Evolutionary conservation across 2,888 invertebrate genomes (phyloP).

Genomic region (Heterodera filipjevi): DNA sequence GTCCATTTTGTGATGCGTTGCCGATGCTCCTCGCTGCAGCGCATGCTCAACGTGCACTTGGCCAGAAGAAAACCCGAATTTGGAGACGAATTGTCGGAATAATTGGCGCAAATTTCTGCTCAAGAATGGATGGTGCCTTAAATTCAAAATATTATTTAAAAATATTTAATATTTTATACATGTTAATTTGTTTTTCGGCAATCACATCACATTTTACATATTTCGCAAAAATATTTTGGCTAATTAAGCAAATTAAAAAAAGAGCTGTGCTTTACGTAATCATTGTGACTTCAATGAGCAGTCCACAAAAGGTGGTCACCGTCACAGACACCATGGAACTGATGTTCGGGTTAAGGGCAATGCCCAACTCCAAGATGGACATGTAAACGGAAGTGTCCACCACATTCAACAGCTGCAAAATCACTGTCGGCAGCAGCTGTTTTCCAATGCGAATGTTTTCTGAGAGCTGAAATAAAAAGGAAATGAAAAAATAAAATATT

Average conservation of each 20-base stretch:
- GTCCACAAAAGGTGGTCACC: background rate
- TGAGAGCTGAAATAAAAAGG: background rate
- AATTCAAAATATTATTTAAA: too few relatives aligned
- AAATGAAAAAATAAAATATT: too few relatives aligned
- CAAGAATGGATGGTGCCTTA: background rate
- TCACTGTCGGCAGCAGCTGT: background rate
- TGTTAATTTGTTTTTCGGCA: too few relatives aligned
- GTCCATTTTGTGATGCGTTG: too few relatives aligned
- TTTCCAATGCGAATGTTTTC: constrained; percentile 12
- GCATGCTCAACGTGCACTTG: background rate
- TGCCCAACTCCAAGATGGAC: background rate
- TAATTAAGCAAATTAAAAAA: background rate
- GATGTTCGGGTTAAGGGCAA: background rate
- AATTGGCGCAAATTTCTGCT: background rate
- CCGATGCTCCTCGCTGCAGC: background rate
- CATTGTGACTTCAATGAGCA: constrained; percentile 17
- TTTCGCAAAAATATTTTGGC: too few relatives aligned
- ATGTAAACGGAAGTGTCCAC: background rate
- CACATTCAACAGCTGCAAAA: background rate
- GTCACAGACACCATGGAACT: background rate
- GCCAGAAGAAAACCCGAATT: background rate
- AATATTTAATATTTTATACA: too few relatives aligned
- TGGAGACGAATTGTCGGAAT: background rate
- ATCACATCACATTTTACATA: too few relatives aligned
- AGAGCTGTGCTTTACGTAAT: background rate